Conservation (phyloP, 92 coral and sea anemone genomes). For the Zoanthus sansibaricus region DNA sequence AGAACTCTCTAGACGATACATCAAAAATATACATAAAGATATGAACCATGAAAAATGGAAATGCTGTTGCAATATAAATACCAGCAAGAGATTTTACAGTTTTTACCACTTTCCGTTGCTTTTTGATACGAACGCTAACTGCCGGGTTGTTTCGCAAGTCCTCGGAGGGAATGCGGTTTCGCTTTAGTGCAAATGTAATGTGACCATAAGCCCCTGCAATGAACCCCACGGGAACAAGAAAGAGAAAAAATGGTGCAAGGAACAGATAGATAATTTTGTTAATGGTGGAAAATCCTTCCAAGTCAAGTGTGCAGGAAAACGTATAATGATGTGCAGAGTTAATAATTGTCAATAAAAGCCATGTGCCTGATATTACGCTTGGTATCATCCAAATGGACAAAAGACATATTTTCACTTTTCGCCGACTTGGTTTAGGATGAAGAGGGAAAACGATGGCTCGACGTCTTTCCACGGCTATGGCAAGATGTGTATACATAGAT, state of each 20-base stretch:
- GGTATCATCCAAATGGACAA: neutral
- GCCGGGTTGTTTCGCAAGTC: neutral
- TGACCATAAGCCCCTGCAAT: neutral
- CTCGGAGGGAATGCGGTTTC: neutral
- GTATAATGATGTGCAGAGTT: too few relatives aligned
- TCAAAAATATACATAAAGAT: too few relatives aligned
- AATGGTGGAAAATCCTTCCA: neutral
- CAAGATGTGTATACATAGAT: slow-evolving; percentile 6
- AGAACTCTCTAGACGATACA: too few relatives aligned
- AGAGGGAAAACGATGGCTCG: slow-evolving; percentile 27
- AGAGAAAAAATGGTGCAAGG: neutral
- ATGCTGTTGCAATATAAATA: neutral
- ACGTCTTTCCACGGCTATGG: slow-evolving; percentile 13
- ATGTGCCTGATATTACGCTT: neutral
- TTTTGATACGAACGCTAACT: slow-evolving; percentile 2
- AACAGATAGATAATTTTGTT: neutral
- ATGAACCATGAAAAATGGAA: neutral
- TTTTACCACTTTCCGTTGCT: neutral
- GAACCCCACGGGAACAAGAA: slow-evolving; percentile 4
- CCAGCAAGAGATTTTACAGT: neutral
- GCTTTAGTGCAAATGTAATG: neutral
- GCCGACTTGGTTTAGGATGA: slow-evolving; percentile 7
- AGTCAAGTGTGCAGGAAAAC: too few relatives aligned
- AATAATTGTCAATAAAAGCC: too few relatives aligned
- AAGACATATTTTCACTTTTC: neutral